A percentile compares a stretch with the other conserved stretches of the same genome.
These are phyloP conservation scores for Lipophrys pholis DNA, from an alignment of 2,113 vertebrate species.

Conservation along the genomic window DNA sequence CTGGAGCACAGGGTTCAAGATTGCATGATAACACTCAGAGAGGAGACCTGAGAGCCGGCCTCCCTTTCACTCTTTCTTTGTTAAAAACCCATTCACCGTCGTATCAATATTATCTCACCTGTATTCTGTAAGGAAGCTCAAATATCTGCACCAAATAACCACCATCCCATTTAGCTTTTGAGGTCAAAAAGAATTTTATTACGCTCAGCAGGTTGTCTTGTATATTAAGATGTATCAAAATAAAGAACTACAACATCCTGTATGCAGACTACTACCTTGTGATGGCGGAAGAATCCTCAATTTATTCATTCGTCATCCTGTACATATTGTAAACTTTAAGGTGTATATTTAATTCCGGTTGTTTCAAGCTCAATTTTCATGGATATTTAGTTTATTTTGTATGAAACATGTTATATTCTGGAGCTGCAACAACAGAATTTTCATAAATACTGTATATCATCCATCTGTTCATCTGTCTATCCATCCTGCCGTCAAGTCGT, in stretches of 20 bases:
- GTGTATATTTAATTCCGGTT: too few species aligned
- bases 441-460: too few species aligned
- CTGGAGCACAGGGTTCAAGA: neutral
- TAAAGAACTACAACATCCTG: neutral
- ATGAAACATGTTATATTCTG: too few species aligned
- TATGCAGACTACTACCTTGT: neutral
- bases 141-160: neutral
- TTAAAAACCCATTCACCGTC: constrained; percentile 2
- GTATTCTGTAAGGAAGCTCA: constrained; percentile 10
- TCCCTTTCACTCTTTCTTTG: constrained; percentile 24
- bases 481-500: too few species aligned
- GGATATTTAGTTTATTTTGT: too few species aligned
- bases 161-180: constrained; percentile 13
- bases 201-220: neutral
- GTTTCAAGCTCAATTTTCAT: too few species aligned
- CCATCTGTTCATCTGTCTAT: too few species aligned
- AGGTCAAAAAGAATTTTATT: constrained; percentile 5
- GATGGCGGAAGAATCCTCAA: too few species aligned
- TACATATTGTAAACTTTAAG: too few species aligned
- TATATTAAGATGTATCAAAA: neutral
- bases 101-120: constrained; percentile 2
- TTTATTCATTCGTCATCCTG: too few species aligned
- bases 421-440: too few species aligned
- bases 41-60: constrained; percentile 21
- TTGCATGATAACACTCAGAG: neutral